These are phyloP conservation scores for Stenotaenia linearis DNA, from an alignment of 2,888 invertebrate genomes.

Conservation along the genomic window DNA sequence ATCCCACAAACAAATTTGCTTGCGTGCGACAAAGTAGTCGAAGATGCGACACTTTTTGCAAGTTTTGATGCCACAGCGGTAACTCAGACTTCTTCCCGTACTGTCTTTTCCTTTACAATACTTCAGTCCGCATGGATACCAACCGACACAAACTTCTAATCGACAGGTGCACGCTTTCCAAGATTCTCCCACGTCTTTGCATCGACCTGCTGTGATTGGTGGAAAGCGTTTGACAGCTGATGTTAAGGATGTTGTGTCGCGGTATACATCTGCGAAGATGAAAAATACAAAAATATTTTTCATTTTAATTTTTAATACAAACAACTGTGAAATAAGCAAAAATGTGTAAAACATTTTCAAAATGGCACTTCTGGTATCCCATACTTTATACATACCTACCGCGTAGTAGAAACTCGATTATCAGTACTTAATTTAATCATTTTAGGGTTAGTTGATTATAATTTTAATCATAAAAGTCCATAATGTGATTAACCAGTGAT, in stretches of 20 bases:
- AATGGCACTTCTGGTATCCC: no score
- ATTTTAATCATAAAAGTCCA: no score
- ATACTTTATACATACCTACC: no score
- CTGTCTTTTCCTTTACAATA: slow-evolving; percentile 79
- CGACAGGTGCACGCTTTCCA: slow-evolving; percentile 69
- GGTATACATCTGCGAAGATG: slow-evolving; percentile 42
- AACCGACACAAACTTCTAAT: slow-evolving; percentile 81
- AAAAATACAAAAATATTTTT: not conserved
- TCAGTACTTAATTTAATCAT: no score
- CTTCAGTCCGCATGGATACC: slow-evolving; percentile 93
- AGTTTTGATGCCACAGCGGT: slow-evolving; percentile 92
- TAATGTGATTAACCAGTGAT: no score
- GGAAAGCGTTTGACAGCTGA: slow-evolving; percentile 69
- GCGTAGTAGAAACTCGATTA: no score
- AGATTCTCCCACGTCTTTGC: slow-evolving; percentile 42
- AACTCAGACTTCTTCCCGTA: slow-evolving; percentile 61
- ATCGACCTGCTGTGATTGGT: slow-evolving; percentile 48
- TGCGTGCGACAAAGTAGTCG: slow-evolving; percentile 75
- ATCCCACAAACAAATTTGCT: slow-evolving; percentile 66
- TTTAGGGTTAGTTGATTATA: no score
- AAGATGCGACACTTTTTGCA: slow-evolving; percentile 85
- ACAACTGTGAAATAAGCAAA: no score
- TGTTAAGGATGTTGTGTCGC: slow-evolving; percentile 55
- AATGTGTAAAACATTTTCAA: no score
- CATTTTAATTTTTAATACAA: no score